Percentiles rank a stretch among this genome's conserved stretches.
These are phyloP conservation scores for Xyliphius kryptos DNA, from an alignment of 2,113 vertebrate genomes.

Conservation along the genomic window DNA sequence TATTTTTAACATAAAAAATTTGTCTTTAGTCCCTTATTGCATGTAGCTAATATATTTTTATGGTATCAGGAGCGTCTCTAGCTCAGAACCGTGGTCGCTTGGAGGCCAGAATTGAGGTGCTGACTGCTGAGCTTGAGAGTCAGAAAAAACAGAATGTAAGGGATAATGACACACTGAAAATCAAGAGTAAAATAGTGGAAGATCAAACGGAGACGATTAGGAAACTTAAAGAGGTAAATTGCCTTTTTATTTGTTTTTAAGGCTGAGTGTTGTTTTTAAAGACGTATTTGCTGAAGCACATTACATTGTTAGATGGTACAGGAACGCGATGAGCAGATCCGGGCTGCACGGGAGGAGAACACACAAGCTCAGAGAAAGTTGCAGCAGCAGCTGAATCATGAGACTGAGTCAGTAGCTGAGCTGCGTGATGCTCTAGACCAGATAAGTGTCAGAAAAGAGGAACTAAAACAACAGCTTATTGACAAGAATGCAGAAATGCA, in stretches of 20 bases:
- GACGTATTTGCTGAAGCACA: too few species aligned
- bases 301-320: conserved; percentile 77
- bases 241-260: background rate
- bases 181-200: conserved; percentile 88
- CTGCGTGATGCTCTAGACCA: conserved; percentile 70
- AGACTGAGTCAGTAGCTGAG: conserved; percentile 60
- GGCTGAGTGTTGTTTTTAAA: background rate
- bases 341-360: conserved; percentile 67
- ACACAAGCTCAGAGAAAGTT: conserved; percentile 62
- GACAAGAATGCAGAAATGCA: conserved; percentile 80
- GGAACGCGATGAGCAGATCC: conserved; percentile 79
- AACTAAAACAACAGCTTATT: conserved; percentile 81
- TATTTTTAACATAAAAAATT: too few species aligned
- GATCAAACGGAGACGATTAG: conserved; percentile 94
- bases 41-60: too few species aligned
- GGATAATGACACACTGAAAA: conserved; percentile 75
- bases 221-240: conserved; percentile 82
- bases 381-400: conserved; percentile 70
- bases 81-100: conserved; percentile 83
- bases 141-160: conserved; percentile 78
- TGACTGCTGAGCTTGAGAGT: conserved; percentile 71
- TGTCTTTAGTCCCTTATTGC: too few species aligned
- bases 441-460: conserved; percentile 77
- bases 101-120: conserved; percentile 83
- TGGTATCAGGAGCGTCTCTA: conserved; percentile 79